Evolutionary conservation across 2,113 vertebrate genomes (phyloP).

Genomic region (Sitta europaea): DNA sequence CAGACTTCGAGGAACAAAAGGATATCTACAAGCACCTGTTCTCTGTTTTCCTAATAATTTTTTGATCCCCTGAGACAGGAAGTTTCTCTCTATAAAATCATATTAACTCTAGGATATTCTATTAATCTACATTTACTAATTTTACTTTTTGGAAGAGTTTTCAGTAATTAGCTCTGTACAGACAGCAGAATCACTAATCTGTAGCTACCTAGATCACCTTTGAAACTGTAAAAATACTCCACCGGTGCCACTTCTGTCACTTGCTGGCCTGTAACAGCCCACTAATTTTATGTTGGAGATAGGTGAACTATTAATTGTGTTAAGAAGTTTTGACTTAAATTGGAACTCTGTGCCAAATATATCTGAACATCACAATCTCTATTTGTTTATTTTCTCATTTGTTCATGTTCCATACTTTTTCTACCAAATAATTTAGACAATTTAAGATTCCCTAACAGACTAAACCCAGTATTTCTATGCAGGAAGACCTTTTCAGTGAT

Average conservation of each 20-base stretch:
- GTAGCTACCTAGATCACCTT: background rate
- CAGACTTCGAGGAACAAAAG: background rate
- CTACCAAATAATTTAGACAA: background rate
- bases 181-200: background rate
- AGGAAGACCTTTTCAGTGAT: background rate
- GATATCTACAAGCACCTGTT: background rate
- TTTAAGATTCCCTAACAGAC: background rate
- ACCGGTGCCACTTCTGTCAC: background rate
- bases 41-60: background rate
- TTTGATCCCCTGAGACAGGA: background rate
- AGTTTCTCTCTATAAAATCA: background rate
- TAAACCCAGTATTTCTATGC: background rate
- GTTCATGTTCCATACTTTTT: background rate
- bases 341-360: background rate
- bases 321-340: background rate
- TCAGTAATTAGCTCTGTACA: background rate
- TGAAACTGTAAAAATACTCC: background rate
- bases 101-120: background rate
- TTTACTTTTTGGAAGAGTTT: background rate
- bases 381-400: background rate
- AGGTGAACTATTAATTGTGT: background rate
- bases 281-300: background rate
- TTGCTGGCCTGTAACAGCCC: background rate
- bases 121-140: background rate
- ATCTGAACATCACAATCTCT: background rate